Base-by-base conservation (phyloP, 1,140 invertebrate genomes). In the Drosophila ficusphila region DNA sequence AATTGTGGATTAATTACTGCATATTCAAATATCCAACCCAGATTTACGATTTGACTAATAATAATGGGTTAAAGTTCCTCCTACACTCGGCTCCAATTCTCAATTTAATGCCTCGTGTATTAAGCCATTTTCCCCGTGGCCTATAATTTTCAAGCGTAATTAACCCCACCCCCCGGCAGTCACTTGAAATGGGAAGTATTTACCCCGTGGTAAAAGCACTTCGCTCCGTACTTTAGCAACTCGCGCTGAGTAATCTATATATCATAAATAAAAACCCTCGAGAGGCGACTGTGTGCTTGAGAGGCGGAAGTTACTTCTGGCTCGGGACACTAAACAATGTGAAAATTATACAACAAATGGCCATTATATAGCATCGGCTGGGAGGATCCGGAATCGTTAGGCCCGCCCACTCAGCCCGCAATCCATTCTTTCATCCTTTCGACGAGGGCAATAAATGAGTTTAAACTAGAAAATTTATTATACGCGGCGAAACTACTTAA, bases 391-490 rank as follows among this genome's bases (percentile, higher is more conserved):
- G 31, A 27, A 33, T 64, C 54, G 54, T 61, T 48, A 33, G 39
- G 34, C 41, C 19, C 31, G 11, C 44, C 33, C 65, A 18, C 34
- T 36, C 49, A 25, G 39, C 41, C 46, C 36, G 67, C 51, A 53
- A 56, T 70, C 44, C 49, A 44, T 70, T 65, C 69, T 41, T 67
- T 67, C 60, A 67, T 75, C 47, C 70, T 51, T 67, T 72, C 67
- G 68, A 31, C 62, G 53, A 54, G 56, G 71, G 71, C 79, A 86
- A 86, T 86, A 86, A 86, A 86, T 86, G 81, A 86, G 81, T 86
- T 86, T 86, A 86, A 86, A 86, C 76, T 86, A 86, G 76, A 76
- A 86, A 86, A 86, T 86, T 86, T 86, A 86, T 86, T 86, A 86
- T 73, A 81, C 76, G 81, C 82, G 72, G 82, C 76, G 71, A 79